phyloP scores from a whole-genome alignment of 2,113 vertebrate species.

The Nesoenas mayeri region DNA sequence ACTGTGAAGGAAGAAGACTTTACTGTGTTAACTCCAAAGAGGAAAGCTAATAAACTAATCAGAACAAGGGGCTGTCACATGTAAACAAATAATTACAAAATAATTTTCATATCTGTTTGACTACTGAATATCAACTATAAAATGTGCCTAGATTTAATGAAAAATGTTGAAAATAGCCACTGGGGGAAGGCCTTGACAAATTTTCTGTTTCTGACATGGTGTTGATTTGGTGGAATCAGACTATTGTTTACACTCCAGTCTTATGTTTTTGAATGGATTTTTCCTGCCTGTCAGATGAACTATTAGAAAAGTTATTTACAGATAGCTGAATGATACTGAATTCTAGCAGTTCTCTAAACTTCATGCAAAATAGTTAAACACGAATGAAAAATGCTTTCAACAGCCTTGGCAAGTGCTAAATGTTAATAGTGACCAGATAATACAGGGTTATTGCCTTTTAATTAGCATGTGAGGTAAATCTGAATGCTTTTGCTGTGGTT shows the following conservation, averaged over 20 bases:
- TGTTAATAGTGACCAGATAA: background rate
- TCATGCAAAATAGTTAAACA: background rate
- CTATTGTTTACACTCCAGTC: background rate
- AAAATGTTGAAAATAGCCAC: background rate
- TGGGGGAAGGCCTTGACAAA: background rate
- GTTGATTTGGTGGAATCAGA: background rate
- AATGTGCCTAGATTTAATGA: background rate
- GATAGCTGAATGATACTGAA: background rate
- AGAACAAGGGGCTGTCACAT: background rate
- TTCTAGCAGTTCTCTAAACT: background rate
- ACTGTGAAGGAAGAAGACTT: background rate
- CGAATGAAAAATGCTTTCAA: background rate
- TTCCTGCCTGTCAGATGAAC: background rate
- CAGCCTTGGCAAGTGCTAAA: background rate
- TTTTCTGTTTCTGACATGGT: background rate
- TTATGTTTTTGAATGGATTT: background rate
- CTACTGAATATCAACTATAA: background rate
- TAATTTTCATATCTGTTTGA: background rate
- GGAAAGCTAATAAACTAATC: background rate
- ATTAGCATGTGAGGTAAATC: background rate
- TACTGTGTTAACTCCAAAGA: background rate
- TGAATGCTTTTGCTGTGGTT: background rate
- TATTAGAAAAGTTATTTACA: background rate
- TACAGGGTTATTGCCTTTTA: background rate
- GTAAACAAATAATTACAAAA: background rate